Evolutionary conservation across 1,140 invertebrate genomes (phyloP).

Genomic region (Anthonomus grandis): DNA sequence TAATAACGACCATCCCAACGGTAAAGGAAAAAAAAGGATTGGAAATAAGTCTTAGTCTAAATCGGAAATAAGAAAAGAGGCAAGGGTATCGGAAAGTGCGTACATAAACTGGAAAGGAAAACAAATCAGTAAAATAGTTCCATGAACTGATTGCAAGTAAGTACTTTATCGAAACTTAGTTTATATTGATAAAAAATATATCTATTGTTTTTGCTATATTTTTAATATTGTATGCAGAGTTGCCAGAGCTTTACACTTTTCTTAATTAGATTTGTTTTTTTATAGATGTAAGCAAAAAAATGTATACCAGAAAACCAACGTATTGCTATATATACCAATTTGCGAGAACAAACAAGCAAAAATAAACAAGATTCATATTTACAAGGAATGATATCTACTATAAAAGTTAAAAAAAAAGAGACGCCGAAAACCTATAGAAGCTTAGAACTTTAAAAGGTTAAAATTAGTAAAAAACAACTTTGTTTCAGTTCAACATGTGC

Average conservation of each 20-base stretch:
- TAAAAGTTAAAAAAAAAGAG: not conserved
- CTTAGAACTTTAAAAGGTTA: no score
- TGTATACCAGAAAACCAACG: not conserved
- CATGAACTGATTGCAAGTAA: not conserved
- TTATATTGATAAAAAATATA: not conserved
- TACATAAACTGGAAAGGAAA: not conserved
- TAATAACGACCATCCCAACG: not conserved
- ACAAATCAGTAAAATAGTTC: not conserved
- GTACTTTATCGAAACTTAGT: not conserved
- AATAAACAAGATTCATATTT: constrained; percentile 7
- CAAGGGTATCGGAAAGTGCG: no score
- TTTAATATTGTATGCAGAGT: no score
- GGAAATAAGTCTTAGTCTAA: not conserved
- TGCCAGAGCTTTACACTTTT: not conserved
- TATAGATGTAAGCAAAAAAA: not conserved
- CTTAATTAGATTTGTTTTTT: not conserved
- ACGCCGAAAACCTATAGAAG: constrained; percentile 7
- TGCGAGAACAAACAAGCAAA: constrained; percentile 3
- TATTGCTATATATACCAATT: not conserved
- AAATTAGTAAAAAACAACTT: no score
- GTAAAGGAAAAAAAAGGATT: not conserved
- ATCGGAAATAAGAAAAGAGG: not conserved
- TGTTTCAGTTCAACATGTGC: no score
- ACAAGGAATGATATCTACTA: not conserved
- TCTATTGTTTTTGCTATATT: no score